These are phyloP conservation scores for Caenorhabditis sp. DNA, from an alignment of 2,888 invertebrate species.

Conservation along the genomic window DNA sequence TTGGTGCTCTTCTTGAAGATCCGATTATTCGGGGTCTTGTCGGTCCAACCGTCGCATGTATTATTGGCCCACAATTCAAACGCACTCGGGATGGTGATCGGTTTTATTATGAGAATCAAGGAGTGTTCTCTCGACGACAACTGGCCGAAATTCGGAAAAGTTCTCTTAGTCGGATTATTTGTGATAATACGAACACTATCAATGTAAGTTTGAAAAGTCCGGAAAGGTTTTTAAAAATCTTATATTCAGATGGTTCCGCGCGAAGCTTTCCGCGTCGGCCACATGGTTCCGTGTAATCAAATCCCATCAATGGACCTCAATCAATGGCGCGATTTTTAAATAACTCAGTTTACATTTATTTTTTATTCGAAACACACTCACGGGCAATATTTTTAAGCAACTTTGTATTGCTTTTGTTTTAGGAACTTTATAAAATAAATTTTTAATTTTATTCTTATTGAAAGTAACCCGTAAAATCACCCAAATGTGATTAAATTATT, in stretches of 20 bases:
- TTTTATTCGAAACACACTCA: conserved; percentile 3
- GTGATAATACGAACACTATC: conserved; percentile 85
- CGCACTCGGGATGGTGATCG: conserved; percentile 73
- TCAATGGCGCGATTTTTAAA: conserved; percentile 63
- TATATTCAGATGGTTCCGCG: conserved; percentile 59
- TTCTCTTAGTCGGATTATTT: conserved; percentile 84
- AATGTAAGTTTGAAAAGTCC: conserved; percentile 27
- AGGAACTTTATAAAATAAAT: background rate
- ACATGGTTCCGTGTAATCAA: conserved; percentile 64
- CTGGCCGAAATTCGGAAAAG: conserved; percentile 83
- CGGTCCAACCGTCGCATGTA: conserved; percentile 74
- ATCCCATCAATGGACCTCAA: conserved; percentile 67
- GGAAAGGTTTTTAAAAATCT: background rate
- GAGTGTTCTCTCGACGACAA: conserved; percentile 75
- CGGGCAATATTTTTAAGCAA: conserved; percentile 1
- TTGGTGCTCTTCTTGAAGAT: conserved; percentile 74
- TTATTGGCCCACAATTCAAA: conserved; percentile 74
- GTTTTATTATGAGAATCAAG: conserved; percentile 74
- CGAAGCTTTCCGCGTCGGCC: conserved; percentile 68
- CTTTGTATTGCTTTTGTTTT: conserved; percentile 13
- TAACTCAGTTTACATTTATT: conserved; percentile 9
- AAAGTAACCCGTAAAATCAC: conserved; percentile 13
- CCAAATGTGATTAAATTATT: background rate
- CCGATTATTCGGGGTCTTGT: conserved; percentile 72
- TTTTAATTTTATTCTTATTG: background rate